Evolutionary conservation across 1,140 invertebrate genomes (phyloP).

Genomic region (Subanguina moxae): DNA sequence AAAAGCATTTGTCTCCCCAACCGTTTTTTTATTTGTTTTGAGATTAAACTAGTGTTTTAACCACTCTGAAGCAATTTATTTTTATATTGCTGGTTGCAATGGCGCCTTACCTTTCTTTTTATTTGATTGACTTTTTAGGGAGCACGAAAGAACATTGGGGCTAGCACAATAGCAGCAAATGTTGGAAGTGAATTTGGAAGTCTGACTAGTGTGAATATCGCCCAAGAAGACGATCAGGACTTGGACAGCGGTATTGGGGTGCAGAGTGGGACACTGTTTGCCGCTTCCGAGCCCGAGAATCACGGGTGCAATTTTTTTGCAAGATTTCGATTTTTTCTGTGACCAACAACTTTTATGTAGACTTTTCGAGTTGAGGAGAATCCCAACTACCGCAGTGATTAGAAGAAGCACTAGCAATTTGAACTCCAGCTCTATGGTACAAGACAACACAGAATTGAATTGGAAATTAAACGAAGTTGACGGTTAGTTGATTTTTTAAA

Average conservation of each 20-base stretch:
- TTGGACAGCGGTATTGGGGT: conserved; percentile 50
- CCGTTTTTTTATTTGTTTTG: no score
- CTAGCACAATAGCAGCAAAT: not conserved
- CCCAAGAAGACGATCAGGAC: conserved; percentile 42
- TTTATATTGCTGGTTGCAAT: no score
- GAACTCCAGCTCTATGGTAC: conserved; percentile 3
- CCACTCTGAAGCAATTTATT: no score
- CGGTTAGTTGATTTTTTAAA: no score
- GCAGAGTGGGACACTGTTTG: conserved; percentile 4
- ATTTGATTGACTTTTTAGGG: not conserved
- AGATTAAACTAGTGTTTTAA: no score
- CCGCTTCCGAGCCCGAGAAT: not conserved
- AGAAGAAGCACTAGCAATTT: conserved; percentile 25
- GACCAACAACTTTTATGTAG: not conserved
- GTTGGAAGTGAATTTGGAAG: conserved; percentile 43
- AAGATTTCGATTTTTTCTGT: no score
- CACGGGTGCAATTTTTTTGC: not conserved
- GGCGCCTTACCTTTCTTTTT: not conserved
- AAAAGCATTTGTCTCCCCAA: no score
- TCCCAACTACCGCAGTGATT: conserved; percentile 33
- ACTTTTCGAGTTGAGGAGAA: conserved; percentile 32
- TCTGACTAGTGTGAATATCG: conserved; percentile 46
- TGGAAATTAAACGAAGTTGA: conserved; percentile 3
- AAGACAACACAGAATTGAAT: not conserved
- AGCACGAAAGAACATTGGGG: not conserved